Evolutionary conservation across 2,797 vertebrate genomes (phyloP).

Genomic region (Dipus sagitta): DNA sequence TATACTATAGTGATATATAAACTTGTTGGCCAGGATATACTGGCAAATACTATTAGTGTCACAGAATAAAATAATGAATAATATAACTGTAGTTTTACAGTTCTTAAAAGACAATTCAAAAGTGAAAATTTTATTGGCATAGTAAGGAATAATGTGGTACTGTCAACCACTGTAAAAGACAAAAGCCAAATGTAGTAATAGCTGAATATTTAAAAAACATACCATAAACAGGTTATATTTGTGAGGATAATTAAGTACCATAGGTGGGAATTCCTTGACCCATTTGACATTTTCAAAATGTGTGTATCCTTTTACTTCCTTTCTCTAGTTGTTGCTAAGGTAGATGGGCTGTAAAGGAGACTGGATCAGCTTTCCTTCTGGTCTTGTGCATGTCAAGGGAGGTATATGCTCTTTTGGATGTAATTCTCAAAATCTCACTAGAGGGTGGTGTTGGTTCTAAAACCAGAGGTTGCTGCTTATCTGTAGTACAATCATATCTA

Average conservation of each 20-base stretch:
- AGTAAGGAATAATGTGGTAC: slow-evolving; percentile 38
- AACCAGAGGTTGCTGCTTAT: slow-evolving; percentile 58
- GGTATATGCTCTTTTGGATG: slow-evolving; percentile 14
- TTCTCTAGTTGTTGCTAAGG: background rate
- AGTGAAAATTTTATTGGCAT: slow-evolving; percentile 24
- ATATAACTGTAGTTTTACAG: background rate
- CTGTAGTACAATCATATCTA: background rate
- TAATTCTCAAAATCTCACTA: slow-evolving; percentile 77
- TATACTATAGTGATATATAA: background rate
- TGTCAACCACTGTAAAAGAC: slow-evolving; percentile 20
- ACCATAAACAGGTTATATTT: slow-evolving; percentile 46
- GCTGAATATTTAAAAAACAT: slow-evolving; percentile 46
- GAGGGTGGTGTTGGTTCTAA: slow-evolving; percentile 82
- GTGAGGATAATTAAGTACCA: background rate
- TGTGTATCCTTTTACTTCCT: background rate
- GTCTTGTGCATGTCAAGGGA: background rate
- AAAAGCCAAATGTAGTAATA: slow-evolving; percentile 34
- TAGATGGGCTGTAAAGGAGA: slow-evolving; percentile 7
- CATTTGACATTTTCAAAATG: background rate
- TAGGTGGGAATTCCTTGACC: background rate
- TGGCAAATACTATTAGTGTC: slow-evolving; percentile 3
- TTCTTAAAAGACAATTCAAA: slow-evolving; percentile 17
- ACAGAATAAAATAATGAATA: background rate
- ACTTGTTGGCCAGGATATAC: background rate
- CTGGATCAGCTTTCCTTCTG: background rate